Evolutionary conservation across 2,113 vertebrate species (phyloP), one percentile per base, ranked within the genome.

Genomic region (Illadopsis cleaveri): DNA sequence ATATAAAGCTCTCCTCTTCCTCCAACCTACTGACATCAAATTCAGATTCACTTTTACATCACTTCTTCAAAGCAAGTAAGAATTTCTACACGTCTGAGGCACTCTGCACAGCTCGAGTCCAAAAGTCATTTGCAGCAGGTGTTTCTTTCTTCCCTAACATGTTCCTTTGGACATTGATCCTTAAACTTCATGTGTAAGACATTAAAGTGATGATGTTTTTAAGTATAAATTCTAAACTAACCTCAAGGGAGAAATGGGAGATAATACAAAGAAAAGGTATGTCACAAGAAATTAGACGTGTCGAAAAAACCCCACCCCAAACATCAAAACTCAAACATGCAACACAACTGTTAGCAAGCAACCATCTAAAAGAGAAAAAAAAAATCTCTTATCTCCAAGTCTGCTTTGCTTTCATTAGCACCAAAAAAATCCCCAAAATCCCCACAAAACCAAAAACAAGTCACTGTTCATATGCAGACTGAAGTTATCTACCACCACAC

Each of bases 151-250:
- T 89, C 35, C 23, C 12, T 21, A 37, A 24, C 9, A 47, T 15
- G 35, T 11, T 71, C 27, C 31, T 68, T 58, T 71, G 19, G 17
- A 35, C 10, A 54, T 30, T 0, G 0, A 61, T 31, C 27, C 42
- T 35, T 44, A 64, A 81, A 62, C 22, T 54, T 64, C 73, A 61
- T 2, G 9, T 28, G 5, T 54, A 62, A 66, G 30, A 53, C 4
- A 31, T 9, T 16, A 75, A 69, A 58, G 44, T 11, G 4, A 25
- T 5, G 20, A 71, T 33, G 30, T 1, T 68, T 82, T 51, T 22
- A 79, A 73, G 18, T 17, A 45, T 2, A 50, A 38, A 24, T 72
- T 89, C 81, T 73, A 72, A 82, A 65, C n/a, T 42, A 66, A 57
- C 14, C 19, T 61, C 37, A 76, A 79, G 15, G 16, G 16, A 87